Percentiles rank a stretch among this genome's conserved stretches.
These are phyloP conservation scores for Steinernema scapterisci DNA, from an alignment of 2,888 invertebrate species.

Conservation along the genomic window DNA sequence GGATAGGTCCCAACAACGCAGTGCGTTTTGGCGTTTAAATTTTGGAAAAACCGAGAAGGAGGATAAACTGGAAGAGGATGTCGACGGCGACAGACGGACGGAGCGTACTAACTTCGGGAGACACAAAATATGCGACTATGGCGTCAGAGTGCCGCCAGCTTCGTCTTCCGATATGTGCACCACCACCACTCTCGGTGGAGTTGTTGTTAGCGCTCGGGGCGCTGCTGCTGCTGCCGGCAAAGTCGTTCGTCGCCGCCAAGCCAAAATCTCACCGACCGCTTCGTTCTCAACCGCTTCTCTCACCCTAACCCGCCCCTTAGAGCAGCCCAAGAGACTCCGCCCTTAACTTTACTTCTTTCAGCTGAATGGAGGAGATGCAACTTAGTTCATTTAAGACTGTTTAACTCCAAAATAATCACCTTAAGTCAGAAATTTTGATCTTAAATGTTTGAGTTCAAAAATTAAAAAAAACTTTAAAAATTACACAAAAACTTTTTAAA, in stretches of 20 bases:
- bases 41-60: neutral
- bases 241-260: constrained; percentile 21
- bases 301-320: constrained; percentile 17
- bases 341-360: constrained; percentile 4
- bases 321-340: constrained; percentile 5
- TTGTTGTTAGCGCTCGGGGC: constrained; percentile 30
- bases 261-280: constrained; percentile 31
- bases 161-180: constrained; percentile 32
- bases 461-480: too few relatives aligned
- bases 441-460: too few relatives aligned
- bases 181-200: constrained; percentile 33
- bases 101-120: constrained; percentile 8
- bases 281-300: neutral
- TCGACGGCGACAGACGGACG: constrained; percentile 9
- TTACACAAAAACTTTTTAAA: too few relatives aligned
- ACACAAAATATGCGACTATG: constrained; percentile 29
- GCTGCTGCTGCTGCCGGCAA: constrained; percentile 23
- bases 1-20: too few relatives aligned
- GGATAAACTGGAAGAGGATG: neutral
- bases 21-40: neutral
- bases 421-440: too few relatives aligned
- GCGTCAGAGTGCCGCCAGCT: constrained; percentile 31
- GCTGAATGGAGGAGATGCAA: neutral
- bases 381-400: too few relatives aligned
- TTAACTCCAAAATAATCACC: too few relatives aligned